Evolutionary conservation across 2,113 vertebrate species (phyloP).

Genomic region (Sinocyclocheilus anshuiensis): DNA sequence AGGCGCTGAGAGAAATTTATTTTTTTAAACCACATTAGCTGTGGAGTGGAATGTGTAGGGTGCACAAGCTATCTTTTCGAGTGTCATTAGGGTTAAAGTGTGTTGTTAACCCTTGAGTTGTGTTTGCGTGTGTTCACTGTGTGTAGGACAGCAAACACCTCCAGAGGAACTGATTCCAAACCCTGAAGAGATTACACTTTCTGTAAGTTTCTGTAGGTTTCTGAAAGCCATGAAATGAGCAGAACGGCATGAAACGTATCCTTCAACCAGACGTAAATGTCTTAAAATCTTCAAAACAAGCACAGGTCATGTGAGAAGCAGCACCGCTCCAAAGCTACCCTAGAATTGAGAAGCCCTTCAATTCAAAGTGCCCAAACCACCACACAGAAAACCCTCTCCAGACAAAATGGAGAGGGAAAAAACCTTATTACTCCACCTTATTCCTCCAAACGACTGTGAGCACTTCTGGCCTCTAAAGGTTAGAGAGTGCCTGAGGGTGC

Average conservation of each 20-base stretch:
- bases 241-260: not conserved
- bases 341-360: not conserved
- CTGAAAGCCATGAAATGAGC: slow-evolving; percentile 23
- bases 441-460: slow-evolving; percentile 99
- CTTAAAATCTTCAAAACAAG: slow-evolving; percentile 11
- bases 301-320: not conserved
- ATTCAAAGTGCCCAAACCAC: slow-evolving; percentile 14
- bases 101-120: slow-evolving; percentile 9
- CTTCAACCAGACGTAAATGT: slow-evolving; percentile 18
- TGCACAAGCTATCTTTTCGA: slow-evolving; percentile 30
- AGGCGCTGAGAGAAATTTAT: slow-evolving; percentile 51
- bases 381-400: not conserved
- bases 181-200: slow-evolving; percentile 29
- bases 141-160: slow-evolving; percentile 35
- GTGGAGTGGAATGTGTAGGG: slow-evolving; percentile 50
- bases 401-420: slow-evolving; percentile 2
- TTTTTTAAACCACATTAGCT: slow-evolving; percentile 51
- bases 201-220: not conserved
- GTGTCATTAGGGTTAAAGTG: slow-evolving; percentile 23
- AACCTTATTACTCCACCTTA: slow-evolving; percentile 98
- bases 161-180: slow-evolving; percentile 33
- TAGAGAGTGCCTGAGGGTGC: slow-evolving; percentile 91
- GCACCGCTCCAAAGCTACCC: not conserved
- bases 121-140: slow-evolving; percentile 1
- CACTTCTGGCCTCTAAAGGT: slow-evolving; percentile 99